Conservation (phyloP, 1,140 invertebrate genomes). For the Pogonomyrmex californicus region DNA sequence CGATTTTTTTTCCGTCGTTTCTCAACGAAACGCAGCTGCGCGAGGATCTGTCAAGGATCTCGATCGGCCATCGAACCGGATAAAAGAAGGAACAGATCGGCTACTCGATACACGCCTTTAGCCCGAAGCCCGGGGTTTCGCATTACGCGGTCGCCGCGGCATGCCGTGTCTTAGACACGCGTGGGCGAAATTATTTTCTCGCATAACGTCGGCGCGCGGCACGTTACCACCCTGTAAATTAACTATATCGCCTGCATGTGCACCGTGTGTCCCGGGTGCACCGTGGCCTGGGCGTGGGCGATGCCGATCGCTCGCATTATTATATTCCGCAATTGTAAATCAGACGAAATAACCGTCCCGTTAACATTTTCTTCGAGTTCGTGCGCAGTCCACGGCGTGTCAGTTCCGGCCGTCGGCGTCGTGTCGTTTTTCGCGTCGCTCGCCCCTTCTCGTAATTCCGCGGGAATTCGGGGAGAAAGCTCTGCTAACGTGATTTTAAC, state of each 20-base stretch:
- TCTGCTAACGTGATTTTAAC: background rate
- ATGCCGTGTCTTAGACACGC: conserved; percentile 26
- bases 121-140: conserved; percentile 62
- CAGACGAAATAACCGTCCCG: conserved; percentile 48
- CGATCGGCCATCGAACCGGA: background rate
- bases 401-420: background rate
- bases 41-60: background rate
- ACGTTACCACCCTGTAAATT: conserved; percentile 78
- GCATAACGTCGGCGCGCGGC: conserved; percentile 34
- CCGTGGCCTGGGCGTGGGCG: conserved; percentile 62
- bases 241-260: conserved; percentile 71
- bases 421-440: background rate
- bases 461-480: background rate
- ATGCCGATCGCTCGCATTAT: conserved; percentile 71
- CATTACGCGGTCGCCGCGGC: conserved; percentile 30
- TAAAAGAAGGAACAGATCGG: conserved; percentile 61
- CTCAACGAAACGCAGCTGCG: background rate
- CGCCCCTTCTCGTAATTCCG: background rate
- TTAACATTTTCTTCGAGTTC: conserved; percentile 26
- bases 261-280: background rate
- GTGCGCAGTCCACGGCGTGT: background rate
- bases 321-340: conserved; percentile 70
- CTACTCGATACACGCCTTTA: conserved; percentile 78
- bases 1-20: background rate
- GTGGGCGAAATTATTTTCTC: conserved; percentile 77